phyloP scores from a whole-genome alignment of 2,113 vertebrate genomes.

The Talpa occidentalis region DNA sequence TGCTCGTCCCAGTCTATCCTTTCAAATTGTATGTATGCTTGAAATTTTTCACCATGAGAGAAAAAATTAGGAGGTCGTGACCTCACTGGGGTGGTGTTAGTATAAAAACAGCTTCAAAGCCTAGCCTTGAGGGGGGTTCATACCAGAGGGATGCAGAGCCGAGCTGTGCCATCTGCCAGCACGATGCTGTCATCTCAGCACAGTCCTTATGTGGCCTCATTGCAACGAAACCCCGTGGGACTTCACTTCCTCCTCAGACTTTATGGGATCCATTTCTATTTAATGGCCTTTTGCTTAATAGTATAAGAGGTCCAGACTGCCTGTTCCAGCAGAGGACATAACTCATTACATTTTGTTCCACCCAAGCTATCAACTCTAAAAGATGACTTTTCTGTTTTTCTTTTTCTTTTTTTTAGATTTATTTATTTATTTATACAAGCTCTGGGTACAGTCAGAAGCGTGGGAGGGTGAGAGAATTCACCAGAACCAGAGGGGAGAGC shows the following conservation, averaged over 20 bases:
- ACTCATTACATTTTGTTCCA: neutral
- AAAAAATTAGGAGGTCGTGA: neutral
- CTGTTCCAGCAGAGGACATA: neutral
- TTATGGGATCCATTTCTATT: neutral
- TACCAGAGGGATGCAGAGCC: fast-evolving
- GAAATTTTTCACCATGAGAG: neutral
- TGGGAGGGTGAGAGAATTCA: too few species aligned
- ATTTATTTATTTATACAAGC: too few species aligned
- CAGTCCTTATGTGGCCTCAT: neutral
- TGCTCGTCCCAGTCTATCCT: neutral
- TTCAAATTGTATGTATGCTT: neutral
- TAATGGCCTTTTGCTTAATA: neutral
- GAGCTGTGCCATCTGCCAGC: fast-evolving
- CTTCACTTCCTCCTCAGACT: neutral
- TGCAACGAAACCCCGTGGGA: fast-evolving
- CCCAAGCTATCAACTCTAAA: neutral
- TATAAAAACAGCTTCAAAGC: neutral
- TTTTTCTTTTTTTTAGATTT: neutral
- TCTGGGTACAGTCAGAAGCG: too few species aligned
- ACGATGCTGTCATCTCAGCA: neutral
- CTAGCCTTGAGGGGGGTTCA: neutral
- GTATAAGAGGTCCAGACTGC: neutral
- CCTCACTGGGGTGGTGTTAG: neutral
- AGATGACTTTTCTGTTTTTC: neutral
- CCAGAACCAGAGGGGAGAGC: too few species aligned